A percentile compares a stretch with the other conserved stretches of the same genome.
Conservation (phyloP, 2,113 vertebrate species). For the Cranoglanis bouderius region DNA sequence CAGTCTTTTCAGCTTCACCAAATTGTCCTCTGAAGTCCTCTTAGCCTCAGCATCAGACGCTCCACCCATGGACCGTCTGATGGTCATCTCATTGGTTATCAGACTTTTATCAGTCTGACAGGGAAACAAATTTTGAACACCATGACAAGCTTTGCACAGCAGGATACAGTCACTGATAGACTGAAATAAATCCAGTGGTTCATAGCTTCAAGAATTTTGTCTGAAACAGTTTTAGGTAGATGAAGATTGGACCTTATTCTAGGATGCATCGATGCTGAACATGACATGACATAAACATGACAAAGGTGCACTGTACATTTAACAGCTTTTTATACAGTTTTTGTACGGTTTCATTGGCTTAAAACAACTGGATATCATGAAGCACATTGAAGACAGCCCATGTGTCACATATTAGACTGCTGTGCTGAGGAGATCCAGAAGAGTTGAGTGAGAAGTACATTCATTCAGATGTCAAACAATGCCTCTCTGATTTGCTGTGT, state of each 20-base stretch:
- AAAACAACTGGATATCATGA: background rate
- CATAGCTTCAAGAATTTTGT: background rate
- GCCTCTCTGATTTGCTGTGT: slow-evolving; percentile 12
- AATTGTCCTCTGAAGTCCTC: background rate
- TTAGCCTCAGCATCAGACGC: background rate
- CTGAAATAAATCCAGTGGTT: background rate
- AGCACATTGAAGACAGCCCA: background rate
- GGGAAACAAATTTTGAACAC: background rate
- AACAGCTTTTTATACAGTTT: background rate
- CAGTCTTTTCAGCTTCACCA: background rate
- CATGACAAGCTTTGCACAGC: background rate
- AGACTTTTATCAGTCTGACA: background rate
- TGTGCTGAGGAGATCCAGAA: background rate
- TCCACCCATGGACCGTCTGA: background rate
- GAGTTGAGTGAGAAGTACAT: background rate
- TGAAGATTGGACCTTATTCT: background rate
- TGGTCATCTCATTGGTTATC: background rate
- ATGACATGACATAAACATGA: background rate
- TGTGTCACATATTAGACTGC: background rate
- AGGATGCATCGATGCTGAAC: background rate
- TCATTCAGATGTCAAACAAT: slow-evolving; percentile 44
- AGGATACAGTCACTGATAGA: background rate
- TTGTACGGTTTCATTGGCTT: background rate
- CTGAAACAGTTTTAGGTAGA: background rate
- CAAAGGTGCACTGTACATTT: background rate